Evolutionary conservation across 2,113 vertebrate genomes (phyloP), one percentile per base, ranked within the genome.

Genomic region (Thalassoma bifasciatum): DNA sequence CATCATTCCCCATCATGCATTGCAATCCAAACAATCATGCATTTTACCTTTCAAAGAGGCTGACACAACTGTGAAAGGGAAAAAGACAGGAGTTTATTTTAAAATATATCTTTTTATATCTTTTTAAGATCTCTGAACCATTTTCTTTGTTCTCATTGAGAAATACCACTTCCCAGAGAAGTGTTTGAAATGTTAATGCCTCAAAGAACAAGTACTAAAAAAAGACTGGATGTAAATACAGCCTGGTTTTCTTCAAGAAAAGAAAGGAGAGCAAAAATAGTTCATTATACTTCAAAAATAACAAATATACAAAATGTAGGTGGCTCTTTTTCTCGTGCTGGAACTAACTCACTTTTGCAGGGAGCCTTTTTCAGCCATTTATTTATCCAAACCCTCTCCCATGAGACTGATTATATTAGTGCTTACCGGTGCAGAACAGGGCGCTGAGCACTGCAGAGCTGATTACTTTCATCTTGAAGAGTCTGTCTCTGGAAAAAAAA

Each of bases 341-440:
- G 57, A 76, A 72, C n/a, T n/a, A n/a, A n/a, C 49, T n/a, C 30
- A 54, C 58, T 58, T 56, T 77, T 38, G 26, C 36, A 73, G 61
- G 19, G 60, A 62, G 66, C 58, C 21, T 47, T 24, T 71, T 74
- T 62, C 52, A 53, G 73, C 53, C 30, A 8, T 66, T 81, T 38
- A 73, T 76, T 79, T 40, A 42, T 66, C 36, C 42, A 10, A 71
- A 65, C 66, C 21, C 0, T 2, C 23, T 81, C 86, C 86, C 85
- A 10, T 13, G 80, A 78, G 85, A 61, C 73, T 72, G 77, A 75
- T 86, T 75, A 56, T 34, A 37, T 84, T 77, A 66, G 75, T 61
- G 77, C 91, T 90, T 90, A 93, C 92, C 89, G 12, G 80, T 78
- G 89, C 78, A 89, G 86, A 93, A 77, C 79, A 91, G 71, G 82